phyloP scores from a whole-genome alignment of 1,140 invertebrate species.

The Camponotus vicinus region DNA sequence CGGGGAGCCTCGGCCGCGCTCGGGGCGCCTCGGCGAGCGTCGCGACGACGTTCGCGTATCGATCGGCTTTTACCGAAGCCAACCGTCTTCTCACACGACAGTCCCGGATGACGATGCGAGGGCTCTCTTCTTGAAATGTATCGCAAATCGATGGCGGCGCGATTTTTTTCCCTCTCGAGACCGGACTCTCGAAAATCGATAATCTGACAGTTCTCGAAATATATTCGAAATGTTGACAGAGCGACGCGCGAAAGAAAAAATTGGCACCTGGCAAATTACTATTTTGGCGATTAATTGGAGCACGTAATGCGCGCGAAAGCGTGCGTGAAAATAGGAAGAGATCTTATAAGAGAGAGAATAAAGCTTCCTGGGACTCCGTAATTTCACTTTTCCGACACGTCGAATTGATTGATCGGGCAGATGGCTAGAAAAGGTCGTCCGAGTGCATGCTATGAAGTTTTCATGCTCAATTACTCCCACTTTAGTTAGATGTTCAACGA shows the following conservation, averaged over 20 bases:
- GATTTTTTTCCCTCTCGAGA: neutral
- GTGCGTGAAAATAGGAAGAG: neutral
- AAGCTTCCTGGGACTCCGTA: neutral
- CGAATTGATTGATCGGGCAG: conserved; percentile 71
- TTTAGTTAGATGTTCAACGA: conserved; percentile 51
- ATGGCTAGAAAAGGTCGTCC: conserved; percentile 68
- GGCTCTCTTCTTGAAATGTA: conserved; percentile 12
- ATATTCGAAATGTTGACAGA: too few relatives aligned
- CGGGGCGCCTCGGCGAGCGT: conserved; percentile 31
- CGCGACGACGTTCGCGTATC: conserved; percentile 61
- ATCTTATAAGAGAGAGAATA: neutral
- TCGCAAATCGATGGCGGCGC: neutral
- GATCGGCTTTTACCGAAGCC: conserved; percentile 70
- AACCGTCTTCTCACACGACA: conserved; percentile 71
- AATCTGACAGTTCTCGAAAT: neutral
- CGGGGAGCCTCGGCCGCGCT: conserved; percentile 45
- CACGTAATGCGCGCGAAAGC: neutral
- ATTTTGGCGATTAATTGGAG: neutral
- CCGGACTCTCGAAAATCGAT: neutral
- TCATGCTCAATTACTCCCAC: conserved; percentile 75
- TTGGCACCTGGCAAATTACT: neutral
- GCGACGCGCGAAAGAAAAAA: neutral
- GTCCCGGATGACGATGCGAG: conserved; percentile 30
- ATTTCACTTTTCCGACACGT: conserved; percentile 4
- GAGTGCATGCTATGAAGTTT: conserved; percentile 72